These are phyloP conservation scores for Nomada ruficornis DNA, from an alignment of 2,888 invertebrate species.

Conservation along the genomic window DNA sequence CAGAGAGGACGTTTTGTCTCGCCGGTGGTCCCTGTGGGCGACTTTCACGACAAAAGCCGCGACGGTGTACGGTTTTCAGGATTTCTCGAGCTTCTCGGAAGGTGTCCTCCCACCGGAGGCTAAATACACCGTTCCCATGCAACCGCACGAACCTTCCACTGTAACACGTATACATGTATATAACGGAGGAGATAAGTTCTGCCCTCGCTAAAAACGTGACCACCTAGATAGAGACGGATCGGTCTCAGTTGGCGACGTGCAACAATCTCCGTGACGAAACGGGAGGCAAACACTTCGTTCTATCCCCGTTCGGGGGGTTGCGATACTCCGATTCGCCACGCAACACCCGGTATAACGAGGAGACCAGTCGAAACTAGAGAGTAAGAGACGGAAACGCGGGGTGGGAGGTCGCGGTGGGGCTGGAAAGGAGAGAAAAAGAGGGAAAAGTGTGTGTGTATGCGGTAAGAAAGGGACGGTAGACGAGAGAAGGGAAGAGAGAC, in stretches of 20 bases:
- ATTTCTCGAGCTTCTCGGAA: constrained; percentile 35
- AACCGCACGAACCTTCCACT: constrained; percentile 3
- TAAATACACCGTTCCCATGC: constrained; percentile 13
- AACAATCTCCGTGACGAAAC: constrained; percentile 19
- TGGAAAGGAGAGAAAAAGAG: constrained; percentile 38
- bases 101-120: not conserved
- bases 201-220: constrained; percentile 5
- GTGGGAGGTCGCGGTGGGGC: constrained; percentile 36
- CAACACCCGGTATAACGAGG: constrained; percentile 68
- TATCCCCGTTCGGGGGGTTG: not conserved
- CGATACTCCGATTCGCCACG: constrained; percentile 50
- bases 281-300: constrained; percentile 24
- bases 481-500: constrained; percentile 23
- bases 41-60: constrained; percentile 16
- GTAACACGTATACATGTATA: too few relatives aligned
- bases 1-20: not conserved
- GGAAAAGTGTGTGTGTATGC: constrained; percentile 38
- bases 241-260: not conserved
- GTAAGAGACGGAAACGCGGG: constrained; percentile 36
- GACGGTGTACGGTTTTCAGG: constrained; percentile 27
- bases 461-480: not conserved
- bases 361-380: constrained; percentile 51
- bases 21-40: constrained; percentile 21
- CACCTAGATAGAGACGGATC: constrained; percentile 3
- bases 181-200: too few relatives aligned